Evolutionary conservation across 64 coral and sea anemone species (phyloP).

Genomic region (Exaiptasia diaphana): DNA sequence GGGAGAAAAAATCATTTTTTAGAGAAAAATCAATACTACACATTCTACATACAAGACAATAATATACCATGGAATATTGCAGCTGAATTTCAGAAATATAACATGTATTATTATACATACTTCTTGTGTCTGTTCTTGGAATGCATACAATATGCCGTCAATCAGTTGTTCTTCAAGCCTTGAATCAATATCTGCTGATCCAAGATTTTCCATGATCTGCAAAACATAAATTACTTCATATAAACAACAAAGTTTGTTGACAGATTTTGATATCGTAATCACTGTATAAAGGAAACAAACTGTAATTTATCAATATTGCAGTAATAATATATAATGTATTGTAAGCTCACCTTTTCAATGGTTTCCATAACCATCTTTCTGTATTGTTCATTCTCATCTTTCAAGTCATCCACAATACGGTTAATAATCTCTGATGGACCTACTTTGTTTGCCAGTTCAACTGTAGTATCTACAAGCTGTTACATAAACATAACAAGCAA

Average conservation of each 20-base stretch:
- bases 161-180: constrained; percentile 98
- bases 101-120: no score
- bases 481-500: background rate
- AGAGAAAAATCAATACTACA: background rate
- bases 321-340: no score
- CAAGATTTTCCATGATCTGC: constrained; percentile 94
- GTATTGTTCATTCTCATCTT: constrained; percentile 99
- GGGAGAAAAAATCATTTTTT: no score
- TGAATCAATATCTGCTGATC: constrained; percentile 95
- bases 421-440: constrained; percentile 97
- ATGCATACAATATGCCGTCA: constrained; percentile 97
- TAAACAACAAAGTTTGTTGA: background rate
- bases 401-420: constrained; percentile 93
- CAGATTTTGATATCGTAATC: background rate
- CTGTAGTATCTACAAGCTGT: constrained; percentile 94
- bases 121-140: constrained; percentile 99
- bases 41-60: background rate
- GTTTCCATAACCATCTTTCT: constrained; percentile 99
- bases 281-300: background rate
- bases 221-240: background rate
- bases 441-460: constrained; percentile 98
- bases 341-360: constrained; percentile 98
- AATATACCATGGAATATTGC: background rate
- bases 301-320: no score
- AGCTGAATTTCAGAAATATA: background rate